A percentile compares a stretch with the other conserved stretches of the same genome.
phyloP scores from a whole-genome alignment of 1,140 invertebrate species.

The Plectrocnemia conspersa region DNA sequence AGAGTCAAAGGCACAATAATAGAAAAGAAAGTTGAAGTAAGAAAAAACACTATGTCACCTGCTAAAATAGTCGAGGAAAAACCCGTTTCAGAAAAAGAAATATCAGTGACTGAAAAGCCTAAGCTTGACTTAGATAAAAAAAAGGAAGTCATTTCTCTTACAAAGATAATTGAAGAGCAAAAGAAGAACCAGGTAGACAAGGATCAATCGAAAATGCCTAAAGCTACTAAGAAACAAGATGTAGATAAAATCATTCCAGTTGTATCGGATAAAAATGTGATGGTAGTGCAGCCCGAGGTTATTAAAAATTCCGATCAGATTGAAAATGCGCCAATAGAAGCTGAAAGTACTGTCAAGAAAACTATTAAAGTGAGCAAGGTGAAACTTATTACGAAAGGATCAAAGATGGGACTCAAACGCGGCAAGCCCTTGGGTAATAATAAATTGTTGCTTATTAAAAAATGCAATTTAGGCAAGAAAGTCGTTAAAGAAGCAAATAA shows the following conservation, averaged over 20 bases:
- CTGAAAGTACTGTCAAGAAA: conserved; percentile 3
- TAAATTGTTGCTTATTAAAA: conserved; percentile 9
- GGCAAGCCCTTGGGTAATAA: background rate
- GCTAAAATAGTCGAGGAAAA: conserved; percentile 25
- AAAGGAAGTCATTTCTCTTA: conserved; percentile 7
- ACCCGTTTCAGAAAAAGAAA: background rate
- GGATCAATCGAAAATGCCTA: conserved; percentile 15
- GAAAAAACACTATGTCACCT: conserved; percentile 36
- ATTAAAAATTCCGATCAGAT: background rate
- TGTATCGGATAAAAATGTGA: conserved; percentile 8
- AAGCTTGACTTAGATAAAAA: conserved; percentile 29
- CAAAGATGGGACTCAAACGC: conserved; percentile 4
- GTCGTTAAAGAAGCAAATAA: background rate
- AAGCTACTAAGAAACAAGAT: conserved; percentile 22
- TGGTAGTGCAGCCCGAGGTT: conserved; percentile 11
- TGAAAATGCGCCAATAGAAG: background rate
- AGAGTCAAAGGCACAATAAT: conserved; percentile 51
- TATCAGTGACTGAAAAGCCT: conserved; percentile 8
- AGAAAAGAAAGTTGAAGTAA: conserved; percentile 45
- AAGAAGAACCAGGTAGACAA: conserved; percentile 23
- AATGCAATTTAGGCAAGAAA: background rate
- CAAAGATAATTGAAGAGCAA: conserved; percentile 21
- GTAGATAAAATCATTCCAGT: background rate
- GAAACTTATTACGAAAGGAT: conserved; percentile 12
- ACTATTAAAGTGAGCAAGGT: background rate